Evolutionary conservation across 1,140 invertebrate genomes (phyloP).

Genomic region (Chlorops oryzae): DNA sequence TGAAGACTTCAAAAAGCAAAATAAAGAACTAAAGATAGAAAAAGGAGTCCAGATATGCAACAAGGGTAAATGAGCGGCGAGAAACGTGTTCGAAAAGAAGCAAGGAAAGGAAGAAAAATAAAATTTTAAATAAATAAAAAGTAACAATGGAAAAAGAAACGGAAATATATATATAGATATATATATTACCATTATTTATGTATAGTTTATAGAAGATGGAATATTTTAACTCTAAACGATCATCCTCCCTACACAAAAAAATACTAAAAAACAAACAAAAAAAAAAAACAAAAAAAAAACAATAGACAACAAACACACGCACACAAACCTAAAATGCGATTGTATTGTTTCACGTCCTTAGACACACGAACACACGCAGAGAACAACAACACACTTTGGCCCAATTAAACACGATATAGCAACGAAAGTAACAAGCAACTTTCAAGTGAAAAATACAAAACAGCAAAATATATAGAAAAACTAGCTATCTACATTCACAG

Average conservation of each 20-base stretch:
- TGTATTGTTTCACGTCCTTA: background rate
- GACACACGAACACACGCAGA: background rate
- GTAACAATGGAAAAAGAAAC: slow-evolving; percentile 6
- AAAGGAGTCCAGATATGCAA: background rate
- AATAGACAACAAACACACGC: no score
- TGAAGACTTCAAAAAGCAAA: slow-evolving; percentile 18
- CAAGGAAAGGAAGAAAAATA: background rate
- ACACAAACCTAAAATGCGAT: background rate
- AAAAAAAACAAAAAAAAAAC: no score
- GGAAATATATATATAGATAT: slow-evolving; percentile 18
- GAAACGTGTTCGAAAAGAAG: slow-evolving; percentile 7
- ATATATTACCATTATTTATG: background rate
- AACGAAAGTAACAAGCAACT: no score
- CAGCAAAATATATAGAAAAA: no score
- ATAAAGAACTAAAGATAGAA: background rate
- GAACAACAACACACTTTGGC: no score
- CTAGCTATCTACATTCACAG: no score
- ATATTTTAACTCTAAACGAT: background rate
- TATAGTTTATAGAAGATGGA: background rate
- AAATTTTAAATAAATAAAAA: slow-evolving; percentile 3
- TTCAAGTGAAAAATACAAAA: no score
- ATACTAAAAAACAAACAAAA: no score
- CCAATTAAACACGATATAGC: no score
- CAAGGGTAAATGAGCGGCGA: background rate
- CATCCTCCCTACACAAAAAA: background rate